phyloP scores from a whole-genome alignment of 2,797 vertebrate genomes.

The Sarcoramphus papa region DNA sequence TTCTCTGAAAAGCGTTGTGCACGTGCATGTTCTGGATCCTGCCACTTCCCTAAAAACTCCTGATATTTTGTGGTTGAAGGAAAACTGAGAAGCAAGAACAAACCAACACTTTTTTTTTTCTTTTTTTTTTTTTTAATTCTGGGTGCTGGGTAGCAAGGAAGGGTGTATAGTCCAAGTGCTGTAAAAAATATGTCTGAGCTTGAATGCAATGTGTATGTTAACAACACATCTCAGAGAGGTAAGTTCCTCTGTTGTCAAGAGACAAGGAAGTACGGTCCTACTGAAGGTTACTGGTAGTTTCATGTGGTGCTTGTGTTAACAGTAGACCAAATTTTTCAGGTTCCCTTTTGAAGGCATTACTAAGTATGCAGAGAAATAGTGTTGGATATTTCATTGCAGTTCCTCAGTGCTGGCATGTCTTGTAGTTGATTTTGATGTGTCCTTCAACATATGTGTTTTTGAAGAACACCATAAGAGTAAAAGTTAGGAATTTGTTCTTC shows the following conservation, averaged over 20 bases:
- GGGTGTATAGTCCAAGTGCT: neutral
- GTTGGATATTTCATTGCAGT: neutral
- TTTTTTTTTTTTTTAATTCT: neutral
- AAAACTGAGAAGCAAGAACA: neutral
- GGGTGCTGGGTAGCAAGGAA: neutral
- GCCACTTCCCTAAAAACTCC: neutral
- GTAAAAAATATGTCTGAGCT: neutral
- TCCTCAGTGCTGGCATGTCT: neutral
- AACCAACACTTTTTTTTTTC: neutral
- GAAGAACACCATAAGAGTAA: neutral
- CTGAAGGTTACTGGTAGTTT: neutral
- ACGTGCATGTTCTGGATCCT: neutral
- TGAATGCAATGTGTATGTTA: neutral
- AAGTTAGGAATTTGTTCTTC: neutral
- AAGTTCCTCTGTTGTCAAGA: neutral
- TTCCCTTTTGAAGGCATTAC: neutral
- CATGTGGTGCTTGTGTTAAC: neutral
- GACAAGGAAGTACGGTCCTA: neutral
- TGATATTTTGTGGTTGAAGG: neutral
- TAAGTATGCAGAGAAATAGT: neutral
- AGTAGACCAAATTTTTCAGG: neutral
- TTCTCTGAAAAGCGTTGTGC: neutral
- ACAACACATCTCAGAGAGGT: neutral
- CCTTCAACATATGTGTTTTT: rapidly evolving
- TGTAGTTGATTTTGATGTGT: neutral